Percentiles rank a stretch among this genome's conserved stretches.
These are phyloP conservation scores for Melanargia galathea DNA, from an alignment of 2,888 invertebrate genomes.

Conservation along the genomic window DNA sequence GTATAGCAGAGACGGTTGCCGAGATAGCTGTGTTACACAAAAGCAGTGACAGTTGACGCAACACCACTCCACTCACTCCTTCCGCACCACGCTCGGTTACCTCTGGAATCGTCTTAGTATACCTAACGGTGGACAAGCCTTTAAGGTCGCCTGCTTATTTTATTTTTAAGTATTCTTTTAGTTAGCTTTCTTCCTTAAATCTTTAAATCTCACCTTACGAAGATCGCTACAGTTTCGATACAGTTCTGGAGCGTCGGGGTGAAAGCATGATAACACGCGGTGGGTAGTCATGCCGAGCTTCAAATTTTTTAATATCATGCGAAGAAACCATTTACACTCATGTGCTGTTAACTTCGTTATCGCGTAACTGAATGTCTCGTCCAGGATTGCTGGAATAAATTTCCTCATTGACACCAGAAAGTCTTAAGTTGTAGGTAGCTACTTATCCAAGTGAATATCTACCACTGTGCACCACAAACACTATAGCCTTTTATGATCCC, in stretches of 20 bases:
- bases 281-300: conserved; percentile 88
- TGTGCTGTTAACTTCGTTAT: conserved; percentile 85
- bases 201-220: conserved; percentile 79
- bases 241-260: conserved; percentile 90
- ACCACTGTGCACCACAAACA: too few relatives aligned
- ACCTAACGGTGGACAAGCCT: too few relatives aligned
- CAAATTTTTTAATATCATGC: conserved; percentile 93
- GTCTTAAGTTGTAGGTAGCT: not conserved
- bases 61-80: too few relatives aligned
- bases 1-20: too few relatives aligned
- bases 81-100: too few relatives aligned
- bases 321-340: conserved; percentile 95
- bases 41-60: too few relatives aligned
- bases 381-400: conserved; percentile 53
- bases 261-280: conserved; percentile 87
- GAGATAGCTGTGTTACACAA: too few relatives aligned
- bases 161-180: not conserved
- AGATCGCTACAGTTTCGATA: conserved; percentile 88
- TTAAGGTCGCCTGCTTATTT: too few relatives aligned
- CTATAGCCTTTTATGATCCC: too few relatives aligned
- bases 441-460: too few relatives aligned
- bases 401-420: not conserved
- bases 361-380: conserved; percentile 84
- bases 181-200: conserved; percentile 1
- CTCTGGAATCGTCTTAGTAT: too few relatives aligned